Base-by-base conservation (phyloP, 2,888 invertebrate species). In the Nomada flava region DNA sequence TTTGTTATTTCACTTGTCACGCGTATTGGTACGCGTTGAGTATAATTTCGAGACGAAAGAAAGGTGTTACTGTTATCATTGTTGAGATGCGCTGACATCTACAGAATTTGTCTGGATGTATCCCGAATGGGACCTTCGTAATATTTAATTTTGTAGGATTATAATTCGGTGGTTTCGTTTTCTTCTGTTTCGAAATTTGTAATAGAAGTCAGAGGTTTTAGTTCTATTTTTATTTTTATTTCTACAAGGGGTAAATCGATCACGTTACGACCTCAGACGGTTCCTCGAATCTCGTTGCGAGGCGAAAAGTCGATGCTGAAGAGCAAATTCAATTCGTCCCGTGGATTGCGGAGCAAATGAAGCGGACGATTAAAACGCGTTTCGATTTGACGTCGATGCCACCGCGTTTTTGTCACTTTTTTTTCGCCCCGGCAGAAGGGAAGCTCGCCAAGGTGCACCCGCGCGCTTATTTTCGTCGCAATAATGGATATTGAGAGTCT, bases 401-500 rank as follows among this genome's bases (percentile, higher is more conserved):
- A 18, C 36, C 26, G 44, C 50, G 59, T 71, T 63, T 26, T 68
- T 59, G 53, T 23, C 59, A 7, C 10, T 26, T 67, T 47, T 47
- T 23, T 67, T 55, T 57, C 42, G 47, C 18, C 23, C 53, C 1
- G 7, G 11, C 74, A 5, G 59, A 71, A 68, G 73, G 71, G 63
- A 50, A 65, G 65, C 47, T 47, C 63, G 64, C 15, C 65, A 57
- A 55, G 64, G 60, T 53, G 73, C 73, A 77, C 65, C 53, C 60
- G 71, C 79, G 63, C 76, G 76, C 26, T 64, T 44, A 55, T 79
- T 36, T 77, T 76, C 74, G 78, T 26, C 76, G 79, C 74, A 79
- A 84, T 84, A 84, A 86, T 84, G 86, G 77, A 84, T 82, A 86
- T 86, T 78, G 84, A 80, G 84, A 84, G 79, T 74, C 71, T 71